phyloP scores from a whole-genome alignment of 2,797 vertebrate genomes.

The Chaetophractus vellerosus region DNA sequence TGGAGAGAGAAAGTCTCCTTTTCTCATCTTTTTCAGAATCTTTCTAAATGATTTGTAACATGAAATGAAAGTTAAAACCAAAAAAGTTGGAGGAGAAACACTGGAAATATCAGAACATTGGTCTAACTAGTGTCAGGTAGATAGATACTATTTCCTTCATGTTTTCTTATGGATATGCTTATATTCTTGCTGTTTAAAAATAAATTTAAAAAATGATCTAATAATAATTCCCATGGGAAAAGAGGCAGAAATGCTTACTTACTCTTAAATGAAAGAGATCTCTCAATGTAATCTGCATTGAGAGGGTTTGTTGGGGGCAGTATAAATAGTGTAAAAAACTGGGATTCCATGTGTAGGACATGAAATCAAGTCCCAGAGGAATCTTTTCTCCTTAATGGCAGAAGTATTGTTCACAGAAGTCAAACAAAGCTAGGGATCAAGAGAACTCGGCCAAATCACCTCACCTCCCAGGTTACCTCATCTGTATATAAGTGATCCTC shows the following conservation, averaged over 20 bases:
- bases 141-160: neutral
- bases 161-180: neutral
- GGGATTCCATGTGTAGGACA: neutral
- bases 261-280: neutral
- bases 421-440: conserved; percentile 50
- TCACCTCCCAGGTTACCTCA: neutral
- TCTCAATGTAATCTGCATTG: neutral
- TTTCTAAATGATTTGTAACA: conserved; percentile 34
- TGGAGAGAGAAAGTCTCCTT: neutral
- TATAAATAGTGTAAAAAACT: neutral
- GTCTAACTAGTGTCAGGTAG: neutral
- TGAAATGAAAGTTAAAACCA: conserved; percentile 11
- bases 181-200: conserved; percentile 13
- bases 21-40: neutral
- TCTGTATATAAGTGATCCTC: neutral
- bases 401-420: neutral
- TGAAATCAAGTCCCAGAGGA: neutral
- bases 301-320: neutral
- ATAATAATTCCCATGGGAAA: conserved; percentile 25
- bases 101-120: neutral
- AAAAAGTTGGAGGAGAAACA: neutral
- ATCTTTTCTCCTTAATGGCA: neutral
- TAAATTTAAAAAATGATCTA: neutral
- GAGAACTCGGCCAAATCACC: neutral
- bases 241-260: neutral